Evolutionary conservation across 2,888 invertebrate species (phyloP), one percentile per base, ranked within the genome.

Genomic region (Phalera bucephala): DNA sequence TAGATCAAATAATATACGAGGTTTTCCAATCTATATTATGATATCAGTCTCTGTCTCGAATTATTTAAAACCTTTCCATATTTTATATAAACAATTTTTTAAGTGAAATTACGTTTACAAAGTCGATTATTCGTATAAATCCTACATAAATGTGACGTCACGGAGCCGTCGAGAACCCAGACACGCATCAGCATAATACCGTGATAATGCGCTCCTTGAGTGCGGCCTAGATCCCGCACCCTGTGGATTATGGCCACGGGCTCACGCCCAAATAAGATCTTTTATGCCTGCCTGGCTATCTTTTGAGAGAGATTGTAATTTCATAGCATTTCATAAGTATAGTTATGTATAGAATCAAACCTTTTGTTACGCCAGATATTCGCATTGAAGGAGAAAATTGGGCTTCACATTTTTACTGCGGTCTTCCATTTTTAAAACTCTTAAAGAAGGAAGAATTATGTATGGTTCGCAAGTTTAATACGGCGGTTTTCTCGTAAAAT

Each of bases 141-240:
- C 66, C 44, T 53, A 40, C 57, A 64, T 67, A 66, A 67, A 61
- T 64, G 67, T 73, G 68, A 75, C 72, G 72, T 76, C 76, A 67
- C 63, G 53, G 33, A 56, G 40, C 43, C 55, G 53, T 60, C 52
- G 62, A 64, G 62, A 64, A 63, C 64, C 62, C 62, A 64, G 70
- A 59, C 70, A 70, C 78, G 73, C 80, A 84, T 87, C 83, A 85
- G 82, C 84, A 86, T 86, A 86, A 86, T 87, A 63, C 80, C 68
- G 71, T 67, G 79, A 81, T 87, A 87, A 88, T 87, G 80, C 75
- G 69, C 70, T 78, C 62, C 79, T 85, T 66, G 76, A 87, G 73
- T 70, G 72, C 71, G 76, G 69, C 77, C 76, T 65, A 68, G 76
- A 72, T 69, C 72, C 64, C 72, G 71, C 63, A 54, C 73, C 74